Evolutionary conservation across 2,113 vertebrate genomes (phyloP).

Genomic region (Trogon surrucura): DNA sequence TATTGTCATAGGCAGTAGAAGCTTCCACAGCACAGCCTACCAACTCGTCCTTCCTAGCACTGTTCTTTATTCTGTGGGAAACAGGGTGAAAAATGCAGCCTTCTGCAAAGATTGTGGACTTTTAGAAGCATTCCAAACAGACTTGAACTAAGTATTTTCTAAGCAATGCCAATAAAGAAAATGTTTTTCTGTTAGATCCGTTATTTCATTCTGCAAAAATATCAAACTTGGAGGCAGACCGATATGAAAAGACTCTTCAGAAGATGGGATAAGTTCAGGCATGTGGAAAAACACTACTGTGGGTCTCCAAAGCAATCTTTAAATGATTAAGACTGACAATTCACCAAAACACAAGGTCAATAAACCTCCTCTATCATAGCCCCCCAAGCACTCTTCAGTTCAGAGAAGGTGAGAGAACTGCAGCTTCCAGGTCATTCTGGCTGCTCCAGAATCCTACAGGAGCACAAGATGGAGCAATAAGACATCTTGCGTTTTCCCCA

Average conservation of each 20-base stretch:
- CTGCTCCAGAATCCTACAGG: neutral
- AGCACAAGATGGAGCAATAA: neutral
- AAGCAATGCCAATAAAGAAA: neutral
- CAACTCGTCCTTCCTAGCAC: constrained; percentile 78
- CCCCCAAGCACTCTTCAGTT: neutral
- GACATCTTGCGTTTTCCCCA: neutral
- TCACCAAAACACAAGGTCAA: neutral
- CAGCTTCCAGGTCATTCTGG: neutral
- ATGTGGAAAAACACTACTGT: neutral
- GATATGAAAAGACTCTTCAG: neutral
- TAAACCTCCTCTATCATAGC: neutral
- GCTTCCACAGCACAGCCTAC: constrained; percentile 88
- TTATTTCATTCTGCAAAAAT: neutral
- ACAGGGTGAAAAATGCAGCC: neutral
- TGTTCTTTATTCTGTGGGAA: constrained; percentile 81
- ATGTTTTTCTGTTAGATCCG: neutral
- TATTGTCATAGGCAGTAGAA: constrained; percentile 89
- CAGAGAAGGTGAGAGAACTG: neutral
- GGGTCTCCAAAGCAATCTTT: neutral
- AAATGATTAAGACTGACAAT: neutral
- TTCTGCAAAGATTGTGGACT: neutral
- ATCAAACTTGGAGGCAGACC: neutral
- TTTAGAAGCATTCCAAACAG: neutral
- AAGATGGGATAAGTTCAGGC: neutral
- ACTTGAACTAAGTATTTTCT: neutral